A percentile compares a stretch with the other conserved stretches of the same genome.
phyloP scores from a whole-genome alignment of 2,113 vertebrate species.

The Phocoena phocoena region DNA sequence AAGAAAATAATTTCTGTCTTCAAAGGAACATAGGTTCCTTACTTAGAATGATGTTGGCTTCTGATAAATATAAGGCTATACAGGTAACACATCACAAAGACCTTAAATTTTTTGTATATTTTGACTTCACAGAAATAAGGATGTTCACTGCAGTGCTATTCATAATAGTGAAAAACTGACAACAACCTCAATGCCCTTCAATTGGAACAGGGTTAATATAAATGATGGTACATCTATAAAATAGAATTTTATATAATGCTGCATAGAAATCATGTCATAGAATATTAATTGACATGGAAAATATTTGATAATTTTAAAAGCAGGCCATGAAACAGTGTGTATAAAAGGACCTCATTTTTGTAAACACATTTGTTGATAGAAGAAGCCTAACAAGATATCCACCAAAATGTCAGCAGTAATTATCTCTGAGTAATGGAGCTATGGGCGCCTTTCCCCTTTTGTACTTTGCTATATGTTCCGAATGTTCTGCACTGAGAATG shows the following conservation, averaged over 20 bases:
- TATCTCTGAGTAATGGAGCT: background rate
- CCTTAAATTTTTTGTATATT: background rate
- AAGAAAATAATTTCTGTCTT: conserved; percentile 11
- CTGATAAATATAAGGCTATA: background rate
- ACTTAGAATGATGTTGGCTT: background rate
- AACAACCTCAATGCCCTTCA: background rate
- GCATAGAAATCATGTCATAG: background rate
- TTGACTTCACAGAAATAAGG: background rate
- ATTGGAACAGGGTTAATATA: background rate
- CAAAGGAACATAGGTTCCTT: background rate
- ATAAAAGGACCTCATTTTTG: background rate
- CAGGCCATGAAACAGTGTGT: background rate
- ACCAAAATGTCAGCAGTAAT: background rate
- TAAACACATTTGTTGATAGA: background rate
- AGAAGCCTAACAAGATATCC: background rate
- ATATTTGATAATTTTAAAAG: background rate
- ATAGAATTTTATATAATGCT: background rate
- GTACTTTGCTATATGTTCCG: background rate
- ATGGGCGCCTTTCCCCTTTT: background rate
- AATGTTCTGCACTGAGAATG: background rate
- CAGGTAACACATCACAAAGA: background rate
- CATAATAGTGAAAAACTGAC: background rate
- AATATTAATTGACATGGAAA: background rate
- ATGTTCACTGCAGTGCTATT: background rate
- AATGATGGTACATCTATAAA: background rate